phyloP scores from a whole-genome alignment of 2,797 vertebrate species.

The Otolemur crassicaudatus region DNA sequence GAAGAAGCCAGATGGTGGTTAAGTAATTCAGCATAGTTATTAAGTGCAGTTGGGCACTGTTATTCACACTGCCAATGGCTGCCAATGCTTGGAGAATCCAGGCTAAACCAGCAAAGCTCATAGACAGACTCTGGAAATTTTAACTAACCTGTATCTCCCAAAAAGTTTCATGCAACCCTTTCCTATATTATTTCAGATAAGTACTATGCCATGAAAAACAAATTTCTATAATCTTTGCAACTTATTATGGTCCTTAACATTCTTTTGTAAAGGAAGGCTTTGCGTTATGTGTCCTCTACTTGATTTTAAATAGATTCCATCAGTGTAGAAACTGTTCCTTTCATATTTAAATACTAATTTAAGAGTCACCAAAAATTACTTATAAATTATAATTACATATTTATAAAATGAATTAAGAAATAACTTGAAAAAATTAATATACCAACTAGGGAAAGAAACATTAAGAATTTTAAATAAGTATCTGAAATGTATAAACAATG shows the following conservation, averaged over 20 bases:
- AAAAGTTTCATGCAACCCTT: not conserved
- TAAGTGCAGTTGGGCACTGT: not conserved
- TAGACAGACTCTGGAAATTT: not conserved
- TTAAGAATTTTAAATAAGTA: conserved; percentile 13
- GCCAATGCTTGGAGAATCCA: not conserved
- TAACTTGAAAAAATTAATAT: conserved; percentile 24
- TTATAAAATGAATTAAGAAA: not conserved
- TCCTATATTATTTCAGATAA: not conserved
- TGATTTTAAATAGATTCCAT: not conserved
- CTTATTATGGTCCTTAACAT: not conserved
- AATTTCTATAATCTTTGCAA: not conserved
- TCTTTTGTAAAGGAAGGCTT: not conserved
- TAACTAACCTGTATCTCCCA: not conserved
- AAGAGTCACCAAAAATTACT: not conserved
- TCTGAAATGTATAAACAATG: conserved; percentile 27
- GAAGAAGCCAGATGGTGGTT: not conserved
- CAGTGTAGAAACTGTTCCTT: not conserved
- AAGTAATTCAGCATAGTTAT: not conserved
- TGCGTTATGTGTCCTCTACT: not conserved
- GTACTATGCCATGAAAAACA: not conserved
- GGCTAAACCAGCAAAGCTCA: not conserved
- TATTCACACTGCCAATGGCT: not conserved
- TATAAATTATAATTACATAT: not conserved
- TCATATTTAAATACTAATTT: not conserved
- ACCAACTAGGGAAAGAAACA: not conserved